A percentile compares a stretch with the other conserved stretches of the same genome.
phyloP scores from a whole-genome alignment of 2,113 vertebrate genomes.

The Siniperca knerii region DNA sequence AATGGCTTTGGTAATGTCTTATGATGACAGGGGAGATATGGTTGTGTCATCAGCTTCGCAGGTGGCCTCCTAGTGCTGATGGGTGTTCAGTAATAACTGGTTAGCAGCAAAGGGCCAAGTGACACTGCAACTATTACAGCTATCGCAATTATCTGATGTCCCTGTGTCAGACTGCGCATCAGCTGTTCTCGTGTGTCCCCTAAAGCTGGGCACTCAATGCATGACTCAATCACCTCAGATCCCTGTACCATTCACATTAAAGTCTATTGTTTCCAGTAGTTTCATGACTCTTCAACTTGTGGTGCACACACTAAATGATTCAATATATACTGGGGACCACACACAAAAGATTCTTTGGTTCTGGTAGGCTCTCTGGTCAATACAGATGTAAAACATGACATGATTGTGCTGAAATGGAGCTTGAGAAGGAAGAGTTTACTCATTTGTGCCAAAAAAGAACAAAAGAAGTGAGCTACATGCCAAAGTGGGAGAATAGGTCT shows the following conservation, averaged over 20 bases:
- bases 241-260: not conserved
- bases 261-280: constrained; percentile 14
- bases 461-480: not conserved
- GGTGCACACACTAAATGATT: constrained; percentile 4
- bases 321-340: not conserved
- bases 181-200: constrained; percentile 30
- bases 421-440: not conserved
- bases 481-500: not conserved
- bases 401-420: not conserved
- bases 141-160: not conserved
- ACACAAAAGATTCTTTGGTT: not conserved
- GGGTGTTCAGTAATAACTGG: constrained; percentile 29
- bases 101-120: constrained; percentile 26
- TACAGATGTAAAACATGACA: not conserved
- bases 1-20: constrained; percentile 34
- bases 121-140: not conserved
- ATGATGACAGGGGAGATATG: constrained; percentile 27
- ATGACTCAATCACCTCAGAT: constrained; percentile 26
- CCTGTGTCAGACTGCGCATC: not conserved
- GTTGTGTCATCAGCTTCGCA: constrained; percentile 43
- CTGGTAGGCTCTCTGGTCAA: not conserved
- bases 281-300: constrained; percentile 5
- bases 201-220: constrained; percentile 6
- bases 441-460: not conserved
- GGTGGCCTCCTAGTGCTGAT: constrained; percentile 42